Evolutionary conservation across 2,113 vertebrate species (phyloP).

Genomic region (Gallinago undulata): DNA sequence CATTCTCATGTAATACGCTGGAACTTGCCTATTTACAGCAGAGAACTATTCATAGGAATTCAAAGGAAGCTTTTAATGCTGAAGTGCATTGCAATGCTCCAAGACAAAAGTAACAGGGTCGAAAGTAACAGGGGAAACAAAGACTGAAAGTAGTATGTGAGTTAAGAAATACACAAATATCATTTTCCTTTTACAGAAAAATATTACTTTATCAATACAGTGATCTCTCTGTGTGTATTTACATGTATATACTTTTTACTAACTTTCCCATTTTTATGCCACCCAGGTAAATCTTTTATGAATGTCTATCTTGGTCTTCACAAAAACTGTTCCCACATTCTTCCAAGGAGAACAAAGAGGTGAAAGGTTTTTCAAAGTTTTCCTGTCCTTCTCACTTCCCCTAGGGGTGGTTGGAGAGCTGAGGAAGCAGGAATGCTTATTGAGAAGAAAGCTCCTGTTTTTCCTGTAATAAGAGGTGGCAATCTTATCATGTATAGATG

Average conservation of each 20-base stretch:
- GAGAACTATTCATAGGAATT: background rate
- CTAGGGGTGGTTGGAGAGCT: conserved; percentile 56
- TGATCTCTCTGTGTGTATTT: background rate
- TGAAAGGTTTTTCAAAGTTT: conserved; percentile 55
- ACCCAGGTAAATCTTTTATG: background rate
- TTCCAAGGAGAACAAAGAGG: conserved; percentile 65
- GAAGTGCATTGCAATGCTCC: background rate
- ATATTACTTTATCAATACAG: background rate
- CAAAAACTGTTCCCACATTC: conserved; percentile 19
- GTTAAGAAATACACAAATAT: background rate
- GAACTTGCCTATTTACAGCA: background rate
- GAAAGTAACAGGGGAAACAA: background rate
- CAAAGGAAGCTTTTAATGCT: conserved; percentile 17
- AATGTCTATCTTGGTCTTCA: conserved; percentile 3
- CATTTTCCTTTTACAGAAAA: background rate
- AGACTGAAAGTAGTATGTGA: background rate
- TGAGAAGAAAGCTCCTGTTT: conserved; percentile 64
- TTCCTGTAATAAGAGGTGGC: conserved; percentile 62
- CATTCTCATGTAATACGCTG: background rate
- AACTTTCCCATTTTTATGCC: background rate
- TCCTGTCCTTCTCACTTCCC: conserved; percentile 60
- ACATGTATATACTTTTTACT: background rate
- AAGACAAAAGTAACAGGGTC: background rate
- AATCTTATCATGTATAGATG: conserved; percentile 46
- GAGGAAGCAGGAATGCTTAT: conserved; percentile 53